Base-by-base conservation (phyloP, 2,888 invertebrate species). In the Spisula subtruncata region DNA sequence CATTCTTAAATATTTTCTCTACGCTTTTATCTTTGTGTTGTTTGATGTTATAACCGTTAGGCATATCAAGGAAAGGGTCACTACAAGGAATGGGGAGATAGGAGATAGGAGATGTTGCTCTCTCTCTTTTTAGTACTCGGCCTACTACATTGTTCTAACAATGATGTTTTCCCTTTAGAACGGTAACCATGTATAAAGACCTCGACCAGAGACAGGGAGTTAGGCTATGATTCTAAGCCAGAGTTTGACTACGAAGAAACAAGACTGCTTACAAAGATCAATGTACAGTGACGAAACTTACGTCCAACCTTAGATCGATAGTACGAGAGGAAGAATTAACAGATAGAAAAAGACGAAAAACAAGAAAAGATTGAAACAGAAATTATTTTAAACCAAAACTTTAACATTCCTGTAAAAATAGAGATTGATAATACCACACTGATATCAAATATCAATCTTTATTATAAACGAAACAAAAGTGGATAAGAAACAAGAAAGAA, bases 401-500 rank as follows among this genome's bases (percentile, higher is more conserved):
- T 66, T 25, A 66, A 66, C 60, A 66, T 25, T 66, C 60, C 60
- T 25, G 60, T 66, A 10, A 66, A 66, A 25, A 66, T 66, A 12
- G 25, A 66, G 60, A 66, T 66, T 12, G 60, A 66, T 25, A 66
- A 25, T 8, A 25, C 25, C 10, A 8, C 10, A 66, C 25, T 25
- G 60, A 12, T 12, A 66, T 25, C 60, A 66, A 66, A 0, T 25
- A 66, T 66, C 60, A 66, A 66, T 25, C 60, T 66, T 66, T 12
- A 66, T 66, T 25, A n/a, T n/a, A 25, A 66, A 66, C 60, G 25
- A 66, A 66, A 66, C 25, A 66, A 66, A 66, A 66, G 60, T 66
- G 60, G 60, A 66, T 66, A 66, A n/a, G 60, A 66, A 66, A 66
- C 60, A 66, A 66, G 60, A 66, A 66, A 66, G 60, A 66, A 66